Percentiles rank a stretch among this genome's conserved stretches.
These are phyloP conservation scores for Chromoteleia sp. DNA, from an alignment of 2,888 invertebrate genomes.

Conservation along the genomic window DNA sequence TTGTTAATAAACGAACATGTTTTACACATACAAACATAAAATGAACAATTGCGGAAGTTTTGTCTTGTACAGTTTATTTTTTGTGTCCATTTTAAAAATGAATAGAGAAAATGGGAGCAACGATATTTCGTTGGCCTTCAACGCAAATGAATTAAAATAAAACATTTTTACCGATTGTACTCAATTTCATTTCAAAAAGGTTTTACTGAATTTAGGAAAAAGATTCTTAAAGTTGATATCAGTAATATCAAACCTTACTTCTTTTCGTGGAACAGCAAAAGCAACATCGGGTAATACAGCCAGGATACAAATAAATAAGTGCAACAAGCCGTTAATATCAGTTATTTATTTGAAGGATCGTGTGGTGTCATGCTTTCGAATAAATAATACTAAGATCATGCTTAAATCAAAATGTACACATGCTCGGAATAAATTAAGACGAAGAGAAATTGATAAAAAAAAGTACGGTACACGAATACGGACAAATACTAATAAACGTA, in stretches of 20 bases:
- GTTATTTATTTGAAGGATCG: slow-evolving; percentile 82
- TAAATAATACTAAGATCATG: slow-evolving; percentile 81
- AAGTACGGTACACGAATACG: slow-evolving; percentile 31
- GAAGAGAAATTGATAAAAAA: slow-evolving; percentile 69
- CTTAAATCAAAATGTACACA: slow-evolving; percentile 77
- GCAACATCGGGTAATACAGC: slow-evolving; percentile 76
- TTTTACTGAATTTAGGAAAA: no score
- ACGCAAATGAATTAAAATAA: no score
- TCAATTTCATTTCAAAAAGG: no score
- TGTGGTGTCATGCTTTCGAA: slow-evolving; percentile 80
- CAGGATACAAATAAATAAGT: slow-evolving; percentile 82
- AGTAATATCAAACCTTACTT: not conserved
- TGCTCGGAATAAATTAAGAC: slow-evolving; percentile 82
- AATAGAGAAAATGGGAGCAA: no score
- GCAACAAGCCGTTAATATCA: slow-evolving; percentile 83
- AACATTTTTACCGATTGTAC: no score
- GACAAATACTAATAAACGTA: slow-evolving; percentile 55
- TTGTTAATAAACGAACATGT: no score
- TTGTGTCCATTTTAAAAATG: no score
- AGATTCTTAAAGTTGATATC: not conserved
- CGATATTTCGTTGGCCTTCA: no score
- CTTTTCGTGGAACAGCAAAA: slow-evolving; percentile 73
- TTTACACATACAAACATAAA: no score
- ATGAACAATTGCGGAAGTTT: no score
- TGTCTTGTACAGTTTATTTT: no score